Percentiles rank a stretch among this genome's conserved stretches.
These are phyloP conservation scores for Vulpes ferrilata DNA, from an alignment of 2,113 vertebrate genomes.

Conservation along the genomic window DNA sequence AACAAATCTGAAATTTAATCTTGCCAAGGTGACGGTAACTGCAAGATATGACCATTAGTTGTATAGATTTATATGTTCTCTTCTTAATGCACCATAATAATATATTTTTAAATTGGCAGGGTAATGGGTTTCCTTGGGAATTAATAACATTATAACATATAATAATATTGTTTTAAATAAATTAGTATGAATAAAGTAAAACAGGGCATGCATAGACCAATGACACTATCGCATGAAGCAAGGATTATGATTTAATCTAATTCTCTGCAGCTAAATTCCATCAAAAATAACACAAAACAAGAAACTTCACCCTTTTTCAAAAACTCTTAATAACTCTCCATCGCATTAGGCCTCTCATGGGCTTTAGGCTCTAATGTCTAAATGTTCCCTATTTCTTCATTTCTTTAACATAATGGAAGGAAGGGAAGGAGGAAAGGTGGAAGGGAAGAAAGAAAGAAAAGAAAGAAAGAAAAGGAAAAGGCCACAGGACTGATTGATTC, in stretches of 20 bases:
- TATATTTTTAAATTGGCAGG: neutral
- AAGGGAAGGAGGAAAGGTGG: neutral
- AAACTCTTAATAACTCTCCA: neutral
- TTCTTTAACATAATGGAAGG: neutral
- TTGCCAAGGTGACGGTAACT: neutral
- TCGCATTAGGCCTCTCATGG: neutral
- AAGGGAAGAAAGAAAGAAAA: neutral
- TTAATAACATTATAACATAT: neutral
- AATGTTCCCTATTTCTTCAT: neutral
- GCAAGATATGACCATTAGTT: neutral
- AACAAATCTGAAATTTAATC: conserved; percentile 54
- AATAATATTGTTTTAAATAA: neutral
- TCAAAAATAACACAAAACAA: neutral
- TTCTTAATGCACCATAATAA: neutral
- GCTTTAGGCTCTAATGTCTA: neutral
- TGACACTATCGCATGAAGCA: neutral
- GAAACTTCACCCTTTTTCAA: neutral
- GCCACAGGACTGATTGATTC: neutral
- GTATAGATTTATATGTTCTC: neutral
- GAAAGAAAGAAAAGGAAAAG: neutral
- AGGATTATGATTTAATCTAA: conserved; percentile 18
- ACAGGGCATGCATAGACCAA: neutral
- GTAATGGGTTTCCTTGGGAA: neutral
- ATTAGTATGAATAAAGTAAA: neutral
- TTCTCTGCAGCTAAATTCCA: neutral